phyloP scores from a whole-genome alignment of 2,888 invertebrate species.

The Tetrapedia diversipes region DNA sequence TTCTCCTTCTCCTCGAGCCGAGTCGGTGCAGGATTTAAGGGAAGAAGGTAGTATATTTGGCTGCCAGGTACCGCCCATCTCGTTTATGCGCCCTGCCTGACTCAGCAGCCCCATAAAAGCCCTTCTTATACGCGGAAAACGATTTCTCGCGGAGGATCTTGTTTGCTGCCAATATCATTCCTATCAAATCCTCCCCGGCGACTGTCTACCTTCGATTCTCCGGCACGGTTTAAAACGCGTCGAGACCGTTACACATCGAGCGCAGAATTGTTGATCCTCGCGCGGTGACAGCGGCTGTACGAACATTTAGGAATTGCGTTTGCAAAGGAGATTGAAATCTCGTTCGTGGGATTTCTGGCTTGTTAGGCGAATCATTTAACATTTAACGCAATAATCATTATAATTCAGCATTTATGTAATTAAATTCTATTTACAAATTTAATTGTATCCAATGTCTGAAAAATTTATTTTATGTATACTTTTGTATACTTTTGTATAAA shows the following conservation, averaged over 20 bases:
- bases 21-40: conserved; percentile 74
- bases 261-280: too few relatives aligned
- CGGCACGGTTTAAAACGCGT: conserved; percentile 58
- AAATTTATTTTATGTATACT: too few relatives aligned
- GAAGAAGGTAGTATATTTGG: conserved; percentile 77
- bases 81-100: conserved; percentile 79
- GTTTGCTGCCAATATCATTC: conserved; percentile 71
- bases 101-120: conserved; percentile 74
- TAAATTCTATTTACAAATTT: too few relatives aligned
- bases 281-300: too few relatives aligned
- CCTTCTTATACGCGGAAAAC: conserved; percentile 73
- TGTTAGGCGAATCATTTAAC: too few relatives aligned
- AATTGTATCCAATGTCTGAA: too few relatives aligned
- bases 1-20: conserved; percentile 41
- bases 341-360: too few relatives aligned
- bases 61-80: conserved; percentile 79
- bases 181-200: conserved; percentile 50
- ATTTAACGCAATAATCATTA: too few relatives aligned
- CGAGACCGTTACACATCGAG: conserved; percentile 40
- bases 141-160: conserved; percentile 75
- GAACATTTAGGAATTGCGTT: too few relatives aligned
- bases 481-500: too few relatives aligned
- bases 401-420: too few relatives aligned
- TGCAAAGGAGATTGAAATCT: too few relatives aligned
- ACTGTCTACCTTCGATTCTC: conserved; percentile 42